Percentiles rank a stretch among this genome's conserved stretches.
These are phyloP conservation scores for Archocentrus centrarchus DNA, from an alignment of 2,113 vertebrate genomes.

Conservation along the genomic window DNA sequence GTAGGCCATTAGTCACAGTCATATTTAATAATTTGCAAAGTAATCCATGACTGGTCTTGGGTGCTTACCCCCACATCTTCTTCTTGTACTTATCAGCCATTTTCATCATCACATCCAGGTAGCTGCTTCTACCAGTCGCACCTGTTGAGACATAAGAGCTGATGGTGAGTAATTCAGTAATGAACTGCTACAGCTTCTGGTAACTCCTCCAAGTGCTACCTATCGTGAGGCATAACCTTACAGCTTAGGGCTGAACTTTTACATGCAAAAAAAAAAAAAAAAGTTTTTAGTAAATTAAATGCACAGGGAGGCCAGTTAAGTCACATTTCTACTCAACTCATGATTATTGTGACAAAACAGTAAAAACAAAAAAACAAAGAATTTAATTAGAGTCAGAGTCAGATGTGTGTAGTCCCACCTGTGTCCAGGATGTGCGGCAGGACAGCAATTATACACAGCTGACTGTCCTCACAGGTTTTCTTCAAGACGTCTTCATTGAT, in stretches of 20 bases:
- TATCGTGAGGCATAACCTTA: not conserved
- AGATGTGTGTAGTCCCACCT: constrained; percentile 75
- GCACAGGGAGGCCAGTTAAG: not conserved
- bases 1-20: not conserved
- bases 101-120: constrained; percentile 91
- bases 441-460: constrained; percentile 92
- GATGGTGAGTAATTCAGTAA: not conserved
- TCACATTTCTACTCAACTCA: not conserved
- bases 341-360: not conserved
- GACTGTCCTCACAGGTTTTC: constrained; percentile 91
- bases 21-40: no score
- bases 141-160: constrained; percentile 74
- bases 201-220: not conserved
- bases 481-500: constrained; percentile 86
- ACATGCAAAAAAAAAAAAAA: not conserved
- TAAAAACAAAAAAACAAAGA: not conserved
- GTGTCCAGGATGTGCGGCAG: constrained; percentile 97
- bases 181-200: not conserved
- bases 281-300: not conserved
- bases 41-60: no score
- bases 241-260: not conserved
- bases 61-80: constrained; percentile 97
- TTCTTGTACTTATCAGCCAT: constrained; percentile 98
- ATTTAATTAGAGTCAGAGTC: not conserved
- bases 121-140: constrained; percentile 90